Percentiles rank a stretch among this genome's conserved stretches.
phyloP scores from a whole-genome alignment of 2,797 vertebrate species.

The Tenualosa ilisha region DNA sequence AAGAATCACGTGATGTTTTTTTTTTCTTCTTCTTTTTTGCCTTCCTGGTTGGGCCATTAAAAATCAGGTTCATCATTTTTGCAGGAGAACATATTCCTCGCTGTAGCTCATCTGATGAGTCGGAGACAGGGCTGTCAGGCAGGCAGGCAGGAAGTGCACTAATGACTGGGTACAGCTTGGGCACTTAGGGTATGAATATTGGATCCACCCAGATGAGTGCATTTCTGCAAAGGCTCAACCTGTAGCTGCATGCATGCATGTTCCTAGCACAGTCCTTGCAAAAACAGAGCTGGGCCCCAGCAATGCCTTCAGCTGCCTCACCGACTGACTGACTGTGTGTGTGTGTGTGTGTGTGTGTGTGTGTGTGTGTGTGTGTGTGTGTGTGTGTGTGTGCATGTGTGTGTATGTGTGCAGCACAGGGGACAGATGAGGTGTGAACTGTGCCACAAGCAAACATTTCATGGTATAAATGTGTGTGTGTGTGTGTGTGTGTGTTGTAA shows the following conservation, averaged over 20 bases:
- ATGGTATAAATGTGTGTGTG: neutral
- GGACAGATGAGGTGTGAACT: slow-evolving; percentile 6
- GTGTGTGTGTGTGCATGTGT: neutral
- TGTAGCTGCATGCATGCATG: neutral
- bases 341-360: neutral
- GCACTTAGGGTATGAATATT: slow-evolving; percentile 72
- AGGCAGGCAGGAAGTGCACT: slow-evolving; percentile 65
- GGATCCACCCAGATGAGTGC: slow-evolving; percentile 58
- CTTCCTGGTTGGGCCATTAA: slow-evolving; percentile 34
- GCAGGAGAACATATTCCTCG: slow-evolving; percentile 62
- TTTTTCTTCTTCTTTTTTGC: neutral
- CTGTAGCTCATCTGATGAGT: slow-evolving; percentile 58
- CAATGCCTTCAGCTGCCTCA: neutral
- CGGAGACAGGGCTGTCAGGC: slow-evolving; percentile 54
- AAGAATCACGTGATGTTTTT: neutral
- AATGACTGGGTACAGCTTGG: slow-evolving; percentile 66
- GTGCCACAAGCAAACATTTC: neutral
- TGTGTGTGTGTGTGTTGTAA: neutral
- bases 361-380: neutral
- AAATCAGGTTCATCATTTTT: slow-evolving; percentile 69
- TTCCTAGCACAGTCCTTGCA: neutral
- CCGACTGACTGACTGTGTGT: neutral
- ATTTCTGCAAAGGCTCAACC: slow-evolving; percentile 37
- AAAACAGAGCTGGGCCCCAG: neutral
- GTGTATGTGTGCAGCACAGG: neutral